A percentile compares a stretch with the other conserved stretches of the same genome.
phyloP scores from a whole-genome alignment of 2,113 vertebrate species.

The Scomber japonicus region DNA sequence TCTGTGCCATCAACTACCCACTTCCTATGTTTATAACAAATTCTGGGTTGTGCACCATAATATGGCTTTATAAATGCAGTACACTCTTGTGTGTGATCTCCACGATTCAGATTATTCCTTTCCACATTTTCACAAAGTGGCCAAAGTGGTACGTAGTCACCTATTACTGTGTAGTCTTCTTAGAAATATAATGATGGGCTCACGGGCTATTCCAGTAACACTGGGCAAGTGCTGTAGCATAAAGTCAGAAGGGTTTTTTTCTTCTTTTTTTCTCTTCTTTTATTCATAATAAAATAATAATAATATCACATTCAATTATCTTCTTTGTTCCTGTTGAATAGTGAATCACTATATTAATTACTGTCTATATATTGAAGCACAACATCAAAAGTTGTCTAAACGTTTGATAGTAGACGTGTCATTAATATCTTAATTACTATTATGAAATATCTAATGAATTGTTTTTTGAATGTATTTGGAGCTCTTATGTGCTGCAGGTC shows the following conservation, averaged over 20 bases:
- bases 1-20: conserved; percentile 65
- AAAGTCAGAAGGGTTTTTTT: conserved; percentile 30
- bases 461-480: conserved; percentile 69
- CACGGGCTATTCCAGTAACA: conserved; percentile 61
- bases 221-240: conserved; percentile 52
- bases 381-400: conserved; percentile 68
- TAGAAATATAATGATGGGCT: conserved; percentile 74
- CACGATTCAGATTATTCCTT: conserved; percentile 65
- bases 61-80: conserved; percentile 48
- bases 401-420: conserved; percentile 82
- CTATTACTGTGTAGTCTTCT: conserved; percentile 59
- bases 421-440: conserved; percentile 83
- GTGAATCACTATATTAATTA: conserved; percentile 73
- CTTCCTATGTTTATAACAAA: conserved; percentile 74
- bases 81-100: conserved; percentile 59
- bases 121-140: conserved; percentile 75
- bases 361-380: conserved; percentile 65
- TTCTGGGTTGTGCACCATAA: conserved; percentile 61
- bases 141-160: conserved; percentile 76
- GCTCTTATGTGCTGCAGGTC: conserved; percentile 77
- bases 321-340: conserved; percentile 47
- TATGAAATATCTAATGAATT: conserved; percentile 82
- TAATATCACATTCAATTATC: conserved; percentile 66
- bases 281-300: conserved; percentile 42
- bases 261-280: background rate